Base-by-base conservation (phyloP, 37 sponge, comb jelly and placozoan species). In the Aphrocallistes beatrix region DNA sequence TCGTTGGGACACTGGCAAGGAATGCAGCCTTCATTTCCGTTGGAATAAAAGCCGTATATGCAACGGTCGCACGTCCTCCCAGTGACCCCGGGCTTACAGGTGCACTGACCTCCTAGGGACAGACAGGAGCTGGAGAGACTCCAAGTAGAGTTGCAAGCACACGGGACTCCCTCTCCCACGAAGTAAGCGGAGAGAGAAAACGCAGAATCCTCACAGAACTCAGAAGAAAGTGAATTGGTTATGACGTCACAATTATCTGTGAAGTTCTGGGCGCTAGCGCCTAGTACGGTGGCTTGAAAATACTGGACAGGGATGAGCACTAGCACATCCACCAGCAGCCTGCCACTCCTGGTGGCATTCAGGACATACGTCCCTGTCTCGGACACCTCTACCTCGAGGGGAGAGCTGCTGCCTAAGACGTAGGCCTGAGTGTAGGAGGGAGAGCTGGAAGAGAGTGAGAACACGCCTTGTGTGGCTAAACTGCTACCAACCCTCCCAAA, bases 71-170 rank as follows among this genome's bases (percentile, higher is more conserved):
- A 89, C 19, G 10, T 36, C 13, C 83, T 36, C 0, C 90, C 89
- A 0, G 47, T 87, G 0, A 88, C 90, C 30, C 88, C 88, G 16
- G 91, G 82, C 51, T 88, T 83, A 86, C 94, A 93, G 82, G 17
- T 28, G 51, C 94, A 93, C 51, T 84, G 84, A 1, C 91, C 94
- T 39, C 51, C 82, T 34, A 38, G 38, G 0, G 50, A 37, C 39
- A 91, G 83, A 38, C 89, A 89, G 21, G 25, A 38, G 45, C 36
- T 45, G 23, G 38, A 75, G 9, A 51, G 0, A 0, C 85, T 84
- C 37, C 85, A 81, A 37, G 37, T 45, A 9, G 50, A 34, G 37
- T 84, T 51, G 39, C 88, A 88, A n/a, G 30, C 48, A 30, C 88
- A 88, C 25, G 75, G 75, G 25, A 60, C 3, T 25, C 28, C 75